A percentile compares a stretch with the other conserved stretches of the same genome.
phyloP scores from a whole-genome alignment of 2,888 invertebrate species.

The Kryphioiulus occultus region DNA sequence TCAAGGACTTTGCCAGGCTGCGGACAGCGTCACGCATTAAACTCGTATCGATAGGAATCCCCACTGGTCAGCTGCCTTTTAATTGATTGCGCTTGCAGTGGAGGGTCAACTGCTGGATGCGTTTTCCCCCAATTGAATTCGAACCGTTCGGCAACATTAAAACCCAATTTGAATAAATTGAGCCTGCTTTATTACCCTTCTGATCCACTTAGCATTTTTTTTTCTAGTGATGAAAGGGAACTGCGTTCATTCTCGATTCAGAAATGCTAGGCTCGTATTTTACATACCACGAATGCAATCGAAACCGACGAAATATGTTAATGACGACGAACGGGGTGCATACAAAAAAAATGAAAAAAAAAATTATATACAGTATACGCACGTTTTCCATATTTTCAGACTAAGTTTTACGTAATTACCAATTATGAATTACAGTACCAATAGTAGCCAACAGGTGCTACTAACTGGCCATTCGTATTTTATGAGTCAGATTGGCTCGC shows the following conservation, averaged over 20 bases:
- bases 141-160: not conserved
- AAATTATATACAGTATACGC: too few species aligned
- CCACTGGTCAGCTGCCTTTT: slow-evolving; percentile 21
- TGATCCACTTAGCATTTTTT: slow-evolving; percentile 24
- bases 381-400: too few species aligned
- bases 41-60: slow-evolving; percentile 36
- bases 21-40: not conserved
- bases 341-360: too few species aligned
- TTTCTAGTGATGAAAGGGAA: not conserved
- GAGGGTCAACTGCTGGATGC: not conserved
- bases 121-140: not conserved
- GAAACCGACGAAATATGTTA: not conserved
- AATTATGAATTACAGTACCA: too few species aligned
- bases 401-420: too few species aligned
- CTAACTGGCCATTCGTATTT: too few species aligned
- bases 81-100: slow-evolving; percentile 7
- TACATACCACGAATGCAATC: not conserved
- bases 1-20: slow-evolving; percentile 28
- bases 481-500: too few species aligned
- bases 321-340: too few species aligned
- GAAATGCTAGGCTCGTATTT: not conserved
- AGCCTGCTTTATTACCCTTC: slow-evolving; percentile 1
- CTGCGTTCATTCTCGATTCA: not conserved
- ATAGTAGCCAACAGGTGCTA: too few species aligned
- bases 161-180: slow-evolving; percentile 21